These are phyloP conservation scores for Caenorhabditis afra DNA, from an alignment of 2,888 invertebrate species.

Conservation along the genomic window DNA sequence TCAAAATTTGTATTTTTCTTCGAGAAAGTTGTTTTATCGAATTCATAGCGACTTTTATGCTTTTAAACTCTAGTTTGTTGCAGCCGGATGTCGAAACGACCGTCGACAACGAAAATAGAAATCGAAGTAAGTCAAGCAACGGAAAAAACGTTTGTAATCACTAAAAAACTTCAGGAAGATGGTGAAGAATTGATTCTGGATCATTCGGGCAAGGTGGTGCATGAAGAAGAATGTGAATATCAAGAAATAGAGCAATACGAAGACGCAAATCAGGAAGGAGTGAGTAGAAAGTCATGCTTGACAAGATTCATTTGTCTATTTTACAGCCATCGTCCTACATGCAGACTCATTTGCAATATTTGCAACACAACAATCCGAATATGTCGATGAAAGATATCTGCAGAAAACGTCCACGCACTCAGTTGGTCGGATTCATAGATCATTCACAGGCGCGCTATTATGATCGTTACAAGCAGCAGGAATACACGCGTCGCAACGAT, in stretches of 20 bases:
- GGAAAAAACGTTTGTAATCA: neutral
- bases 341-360: slow-evolving; percentile 5
- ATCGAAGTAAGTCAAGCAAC: slow-evolving; percentile 13
- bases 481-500: slow-evolving; percentile 62
- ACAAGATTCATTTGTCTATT: neutral
- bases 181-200: too few species aligned
- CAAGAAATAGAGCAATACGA: slow-evolving; percentile 11
- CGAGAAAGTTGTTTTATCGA: neutral
- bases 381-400: slow-evolving; percentile 44
- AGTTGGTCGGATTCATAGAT: slow-evolving; percentile 26
- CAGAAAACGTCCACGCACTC: slow-evolving; percentile 19
- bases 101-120: slow-evolving; percentile 19
- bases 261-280: slow-evolving; percentile 13
- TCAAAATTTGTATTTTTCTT: neutral
- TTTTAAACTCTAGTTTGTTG: neutral
- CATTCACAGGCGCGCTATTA: slow-evolving; percentile 50
- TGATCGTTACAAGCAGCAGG: slow-evolving; percentile 59
- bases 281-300: neutral
- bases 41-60: neutral
- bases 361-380: slow-evolving; percentile 12
- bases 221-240: slow-evolving; percentile 4
- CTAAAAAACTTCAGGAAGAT: slow-evolving; percentile 18
- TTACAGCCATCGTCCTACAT: slow-evolving; percentile 25
- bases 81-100: slow-evolving; percentile 36
- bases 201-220: neutral